Conservation (phyloP, 2,888 invertebrate species). For the Digitonthophagus gazella region DNA sequence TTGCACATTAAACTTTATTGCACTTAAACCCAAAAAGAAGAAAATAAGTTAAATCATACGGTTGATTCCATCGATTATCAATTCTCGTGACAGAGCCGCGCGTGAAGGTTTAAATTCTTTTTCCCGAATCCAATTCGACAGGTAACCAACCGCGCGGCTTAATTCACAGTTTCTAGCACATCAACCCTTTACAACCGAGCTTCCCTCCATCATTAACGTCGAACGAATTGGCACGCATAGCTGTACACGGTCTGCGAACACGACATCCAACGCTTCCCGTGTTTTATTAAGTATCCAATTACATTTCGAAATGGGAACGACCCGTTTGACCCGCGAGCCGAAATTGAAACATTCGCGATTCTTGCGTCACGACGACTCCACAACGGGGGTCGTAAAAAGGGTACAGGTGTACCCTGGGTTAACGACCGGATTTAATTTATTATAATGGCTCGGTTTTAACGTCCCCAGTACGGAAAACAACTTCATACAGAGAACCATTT, state of each 20-base stretch:
- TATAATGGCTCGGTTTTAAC: neutral
- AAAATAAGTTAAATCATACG: too few relatives aligned
- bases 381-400: neutral
- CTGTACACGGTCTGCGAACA: neutral
- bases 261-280: conserved; percentile 7
- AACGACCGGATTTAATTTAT: neutral
- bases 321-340: neutral
- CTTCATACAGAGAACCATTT: too few relatives aligned
- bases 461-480: neutral
- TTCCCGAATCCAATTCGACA: neutral
- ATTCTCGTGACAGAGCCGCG: too few relatives aligned
- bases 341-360: conserved; percentile 17
- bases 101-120: neutral
- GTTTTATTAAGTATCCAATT: conserved; percentile 18
- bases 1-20: too few relatives aligned
- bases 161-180: neutral
- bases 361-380: conserved; percentile 1
- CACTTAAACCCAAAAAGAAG: too few relatives aligned
- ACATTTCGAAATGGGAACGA: conserved; percentile 14
- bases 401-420: neutral
- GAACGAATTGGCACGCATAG: neutral
- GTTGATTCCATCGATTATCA: too few relatives aligned
- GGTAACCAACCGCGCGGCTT: neutral
- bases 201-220: neutral
- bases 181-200: neutral